phyloP scores from a whole-genome alignment of 2,797 vertebrate genomes.

The Carcharodon carcharias region DNA sequence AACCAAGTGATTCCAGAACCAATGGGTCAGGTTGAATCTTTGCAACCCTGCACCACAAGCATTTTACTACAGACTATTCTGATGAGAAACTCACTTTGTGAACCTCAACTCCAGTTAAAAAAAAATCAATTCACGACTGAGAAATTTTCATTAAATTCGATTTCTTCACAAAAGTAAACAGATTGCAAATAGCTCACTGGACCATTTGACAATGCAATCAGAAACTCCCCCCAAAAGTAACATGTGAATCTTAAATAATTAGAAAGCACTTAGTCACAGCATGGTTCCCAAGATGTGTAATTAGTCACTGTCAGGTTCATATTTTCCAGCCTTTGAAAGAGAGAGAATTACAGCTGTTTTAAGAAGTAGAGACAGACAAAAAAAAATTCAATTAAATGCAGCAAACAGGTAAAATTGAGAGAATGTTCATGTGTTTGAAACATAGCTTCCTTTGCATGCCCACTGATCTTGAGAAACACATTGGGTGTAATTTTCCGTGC shows the following conservation, averaged over 20 bases:
- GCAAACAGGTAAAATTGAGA: not conserved
- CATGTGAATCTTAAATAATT: constrained; percentile 10
- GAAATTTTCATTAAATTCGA: not conserved
- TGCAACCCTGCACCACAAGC: not conserved
- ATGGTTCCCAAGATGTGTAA: not conserved
- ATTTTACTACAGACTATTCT: too few species aligned
- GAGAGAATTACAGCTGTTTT: not conserved
- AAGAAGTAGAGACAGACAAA: not conserved
- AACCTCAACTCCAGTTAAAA: not conserved
- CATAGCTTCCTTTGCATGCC: not conserved
- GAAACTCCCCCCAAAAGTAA: not conserved
- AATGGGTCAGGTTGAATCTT: not conserved
- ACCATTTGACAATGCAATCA: not conserved
- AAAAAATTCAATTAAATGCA: not conserved
- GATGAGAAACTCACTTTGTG: not conserved
- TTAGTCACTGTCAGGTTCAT: not conserved
- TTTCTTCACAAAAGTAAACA: not conserved
- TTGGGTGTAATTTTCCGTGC: too few species aligned
- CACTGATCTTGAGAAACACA: not conserved
- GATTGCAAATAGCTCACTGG: not conserved
- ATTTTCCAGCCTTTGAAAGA: not conserved
- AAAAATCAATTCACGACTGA: not conserved
- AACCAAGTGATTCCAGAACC: not conserved
- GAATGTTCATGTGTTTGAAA: not conserved
- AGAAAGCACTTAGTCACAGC: constrained; percentile 14